Evolutionary conservation across 2,113 vertebrate genomes (phyloP).

Genomic region (Dermatemys mawii): DNA sequence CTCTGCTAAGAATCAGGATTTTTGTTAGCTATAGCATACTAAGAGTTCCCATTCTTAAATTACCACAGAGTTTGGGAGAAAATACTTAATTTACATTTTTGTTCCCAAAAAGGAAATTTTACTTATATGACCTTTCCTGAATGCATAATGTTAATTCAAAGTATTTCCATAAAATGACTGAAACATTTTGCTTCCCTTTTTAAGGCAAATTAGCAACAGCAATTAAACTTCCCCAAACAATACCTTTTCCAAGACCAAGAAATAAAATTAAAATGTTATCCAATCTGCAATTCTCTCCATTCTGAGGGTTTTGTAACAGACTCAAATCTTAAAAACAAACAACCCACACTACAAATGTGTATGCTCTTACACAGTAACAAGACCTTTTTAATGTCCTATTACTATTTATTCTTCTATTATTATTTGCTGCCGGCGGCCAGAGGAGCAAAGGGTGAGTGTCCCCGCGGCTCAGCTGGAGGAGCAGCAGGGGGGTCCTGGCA

Average conservation of each 20-base stretch:
- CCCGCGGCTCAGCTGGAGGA: too few relatives aligned
- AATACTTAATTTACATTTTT: neutral
- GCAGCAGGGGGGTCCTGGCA: too few relatives aligned
- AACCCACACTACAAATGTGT: neutral
- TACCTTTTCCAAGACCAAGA: neutral
- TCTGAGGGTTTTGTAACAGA: neutral
- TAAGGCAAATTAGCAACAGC: neutral
- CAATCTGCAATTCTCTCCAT: neutral
- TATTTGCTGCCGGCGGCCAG: too few relatives aligned
- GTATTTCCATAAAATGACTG: neutral
- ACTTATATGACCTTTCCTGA: neutral
- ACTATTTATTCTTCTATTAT: neutral
- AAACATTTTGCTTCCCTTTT: neutral
- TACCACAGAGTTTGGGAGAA: neutral
- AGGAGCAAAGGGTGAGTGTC: too few relatives aligned
- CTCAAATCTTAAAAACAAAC: neutral
- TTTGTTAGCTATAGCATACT: neutral
- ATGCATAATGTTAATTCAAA: neutral
- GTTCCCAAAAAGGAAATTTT: neutral
- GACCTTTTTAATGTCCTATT: neutral
- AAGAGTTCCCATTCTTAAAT: neutral
- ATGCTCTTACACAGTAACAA: neutral
- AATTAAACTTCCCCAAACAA: slow-evolving; percentile 38
- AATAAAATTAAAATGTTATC: neutral
- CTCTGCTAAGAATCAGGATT: rapidly evolving